Percentiles rank a stretch among this genome's conserved stretches.
phyloP scores from a whole-genome alignment of 1,140 invertebrate genomes.

The Aphaenogaster rudis region DNA sequence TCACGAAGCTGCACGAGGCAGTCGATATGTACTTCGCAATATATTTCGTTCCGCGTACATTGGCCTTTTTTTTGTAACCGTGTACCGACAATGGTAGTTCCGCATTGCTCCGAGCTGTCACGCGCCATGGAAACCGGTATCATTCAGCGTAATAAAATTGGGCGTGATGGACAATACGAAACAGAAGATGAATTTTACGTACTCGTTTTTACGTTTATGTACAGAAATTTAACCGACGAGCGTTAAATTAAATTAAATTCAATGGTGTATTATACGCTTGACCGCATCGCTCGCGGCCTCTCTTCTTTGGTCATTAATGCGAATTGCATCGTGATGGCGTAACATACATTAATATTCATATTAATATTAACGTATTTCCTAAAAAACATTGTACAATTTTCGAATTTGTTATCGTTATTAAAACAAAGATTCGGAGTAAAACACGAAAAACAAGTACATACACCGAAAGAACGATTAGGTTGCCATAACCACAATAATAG shows the following conservation, averaged over 20 bases:
- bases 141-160: slow-evolving; percentile 46
- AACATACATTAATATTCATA: slow-evolving; percentile 18
- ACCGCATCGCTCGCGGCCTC: neutral
- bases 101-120: slow-evolving; percentile 8
- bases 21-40: slow-evolving; percentile 30
- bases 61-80: neutral
- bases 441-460: neutral
- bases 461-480: no score
- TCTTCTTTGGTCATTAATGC: slow-evolving; percentile 17
- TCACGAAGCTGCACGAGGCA: neutral
- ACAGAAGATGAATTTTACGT: neutral
- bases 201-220: neutral
- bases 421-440: slow-evolving; percentile 1
- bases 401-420: neutral
- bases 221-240: neutral
- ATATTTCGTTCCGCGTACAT: slow-evolving; percentile 11
- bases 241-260: slow-evolving; percentile 47
- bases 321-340: neutral
- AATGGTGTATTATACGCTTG: neutral
- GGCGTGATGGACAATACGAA: slow-evolving; percentile 17
- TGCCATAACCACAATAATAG: no score
- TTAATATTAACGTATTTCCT: neutral
- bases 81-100: slow-evolving; percentile 29
- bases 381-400: slow-evolving; percentile 1
- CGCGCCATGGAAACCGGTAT: slow-evolving; percentile 25